Base-by-base conservation (phyloP, 1,140 invertebrate genomes). In the Maconellicoccus hirsutus region DNA sequence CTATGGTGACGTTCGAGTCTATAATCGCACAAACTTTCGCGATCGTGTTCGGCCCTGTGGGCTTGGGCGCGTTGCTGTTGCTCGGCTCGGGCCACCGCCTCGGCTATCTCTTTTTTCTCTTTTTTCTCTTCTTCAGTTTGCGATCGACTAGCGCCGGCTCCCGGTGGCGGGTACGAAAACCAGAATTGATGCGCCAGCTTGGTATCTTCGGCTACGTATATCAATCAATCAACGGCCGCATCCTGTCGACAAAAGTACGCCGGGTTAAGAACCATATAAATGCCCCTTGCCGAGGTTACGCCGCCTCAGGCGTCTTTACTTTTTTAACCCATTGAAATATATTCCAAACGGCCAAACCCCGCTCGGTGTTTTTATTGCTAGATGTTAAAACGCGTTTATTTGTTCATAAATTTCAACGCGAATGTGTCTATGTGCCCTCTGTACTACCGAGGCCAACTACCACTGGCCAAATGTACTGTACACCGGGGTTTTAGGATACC, bases 141-240 rank as follows among this genome's bases (percentile, higher is more conserved):
- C 42, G 73, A 73, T 19, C 76, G 71, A 59, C 75, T 74, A 27
- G 73, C 73, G 59, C 76, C 75, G n/a, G 75, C 73, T 59, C 76
- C 75, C 70, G 75, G 74, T 69, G 74, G 74, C 73, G 75, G 76
- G 73, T 75, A 76, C 25, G 75, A 76, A 71, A 76, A 76, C 76
- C 76, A 77, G 71, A 77, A 77, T 73, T 77, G 76, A 70, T 77
- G 76, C 70, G 76, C 76, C 76, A 76, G 75, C 71, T 75, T 77
- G 75, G 59, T 66, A 42, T 6, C 4, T 33, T 33, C 12, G 12
- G 29, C 29, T 19, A 6, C 2, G 42, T 52, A 3, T 3, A 52
- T 52, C 16, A 16, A 19, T 16, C 42, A 52, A 52, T 52, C 42
- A 3, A 16, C n/a, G 2, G 16, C 42, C 2, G 42, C 42, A 52